Conservation (phyloP, 1,140 invertebrate species). For the Zaprionus lachaisei region DNA sequence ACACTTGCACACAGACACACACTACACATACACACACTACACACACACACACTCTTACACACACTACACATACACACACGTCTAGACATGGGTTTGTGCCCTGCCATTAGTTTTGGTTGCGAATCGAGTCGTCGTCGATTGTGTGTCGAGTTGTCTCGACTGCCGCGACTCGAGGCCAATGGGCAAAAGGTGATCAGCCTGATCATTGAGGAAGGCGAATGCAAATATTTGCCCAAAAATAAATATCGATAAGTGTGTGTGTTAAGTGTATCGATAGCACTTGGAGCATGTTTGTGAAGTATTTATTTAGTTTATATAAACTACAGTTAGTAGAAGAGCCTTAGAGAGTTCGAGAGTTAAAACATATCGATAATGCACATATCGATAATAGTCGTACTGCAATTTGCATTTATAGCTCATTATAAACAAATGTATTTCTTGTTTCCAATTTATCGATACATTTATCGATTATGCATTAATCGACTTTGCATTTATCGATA, state of each 20-base stretch:
- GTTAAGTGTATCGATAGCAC: slow-evolving; percentile 2
- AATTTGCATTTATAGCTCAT: background rate
- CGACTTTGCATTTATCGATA: too few relatives aligned
- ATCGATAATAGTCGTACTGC: background rate
- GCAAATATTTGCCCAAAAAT: background rate
- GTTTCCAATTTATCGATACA: background rate
- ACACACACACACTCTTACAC: background rate
- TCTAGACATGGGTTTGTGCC: slow-evolving; percentile 4
- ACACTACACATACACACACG: background rate
- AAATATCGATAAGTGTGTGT: background rate
- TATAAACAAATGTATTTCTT: background rate
- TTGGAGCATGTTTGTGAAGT: background rate
- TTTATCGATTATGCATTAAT: too few relatives aligned
- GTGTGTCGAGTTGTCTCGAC: background rate
- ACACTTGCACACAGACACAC: background rate
- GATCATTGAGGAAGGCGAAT: background rate
- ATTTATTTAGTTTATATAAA: background rate
- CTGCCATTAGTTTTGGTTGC: slow-evolving; percentile 6
- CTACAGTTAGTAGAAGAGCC: too few relatives aligned
- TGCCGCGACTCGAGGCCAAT: background rate
- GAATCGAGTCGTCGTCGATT: background rate
- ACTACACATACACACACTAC: too few relatives aligned
- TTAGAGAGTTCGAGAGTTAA: too few relatives aligned
- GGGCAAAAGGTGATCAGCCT: background rate
- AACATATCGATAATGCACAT: background rate